These are phyloP conservation scores for Apis florea DNA, from an alignment of 1,140 invertebrate species.

Conservation along the genomic window DNA sequence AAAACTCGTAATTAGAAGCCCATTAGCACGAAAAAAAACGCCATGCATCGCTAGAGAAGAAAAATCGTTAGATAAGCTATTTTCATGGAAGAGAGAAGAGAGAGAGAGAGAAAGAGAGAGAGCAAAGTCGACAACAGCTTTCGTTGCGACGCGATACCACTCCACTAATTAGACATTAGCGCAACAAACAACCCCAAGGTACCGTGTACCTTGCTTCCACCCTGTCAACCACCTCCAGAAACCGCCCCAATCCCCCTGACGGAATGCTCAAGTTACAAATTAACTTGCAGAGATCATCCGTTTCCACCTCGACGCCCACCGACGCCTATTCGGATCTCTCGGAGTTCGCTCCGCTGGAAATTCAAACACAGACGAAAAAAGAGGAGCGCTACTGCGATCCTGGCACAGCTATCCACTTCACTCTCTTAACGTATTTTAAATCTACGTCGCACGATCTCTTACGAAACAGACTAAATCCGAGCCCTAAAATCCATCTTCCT, in stretches of 20 bases:
- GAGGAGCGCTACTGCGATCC: not conserved
- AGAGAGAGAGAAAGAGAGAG: not conserved
- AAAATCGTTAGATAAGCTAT: constrained; percentile 28
- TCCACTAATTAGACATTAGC: constrained; percentile 79
- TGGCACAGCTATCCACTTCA: not conserved
- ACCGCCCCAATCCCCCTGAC: constrained; percentile 64
- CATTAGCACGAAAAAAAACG: not conserved
- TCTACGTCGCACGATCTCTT: not conserved
- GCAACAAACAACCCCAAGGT: constrained; percentile 77
- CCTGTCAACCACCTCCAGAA: constrained; percentile 57
- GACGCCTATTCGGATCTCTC: constrained; percentile 50
- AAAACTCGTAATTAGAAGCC: not conserved
- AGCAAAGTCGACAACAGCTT: constrained; percentile 67
- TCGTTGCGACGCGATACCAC: constrained; percentile 74
- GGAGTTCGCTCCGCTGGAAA: constrained; percentile 47
- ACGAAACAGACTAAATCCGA: not conserved
- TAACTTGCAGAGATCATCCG: constrained; percentile 78
- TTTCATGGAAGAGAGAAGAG: constrained; percentile 27
- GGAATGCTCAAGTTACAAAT: constrained; percentile 79
- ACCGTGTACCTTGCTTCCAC: constrained; percentile 59
- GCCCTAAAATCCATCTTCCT: not conserved
- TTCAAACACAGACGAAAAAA: constrained; percentile 60
- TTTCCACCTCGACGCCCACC: constrained; percentile 69
- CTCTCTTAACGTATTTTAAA: constrained; percentile 21
- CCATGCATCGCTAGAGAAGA: not conserved